These are phyloP conservation scores for Bufo gargarizans DNA, from an alignment of 2,113 vertebrate genomes.

Conservation along the genomic window DNA sequence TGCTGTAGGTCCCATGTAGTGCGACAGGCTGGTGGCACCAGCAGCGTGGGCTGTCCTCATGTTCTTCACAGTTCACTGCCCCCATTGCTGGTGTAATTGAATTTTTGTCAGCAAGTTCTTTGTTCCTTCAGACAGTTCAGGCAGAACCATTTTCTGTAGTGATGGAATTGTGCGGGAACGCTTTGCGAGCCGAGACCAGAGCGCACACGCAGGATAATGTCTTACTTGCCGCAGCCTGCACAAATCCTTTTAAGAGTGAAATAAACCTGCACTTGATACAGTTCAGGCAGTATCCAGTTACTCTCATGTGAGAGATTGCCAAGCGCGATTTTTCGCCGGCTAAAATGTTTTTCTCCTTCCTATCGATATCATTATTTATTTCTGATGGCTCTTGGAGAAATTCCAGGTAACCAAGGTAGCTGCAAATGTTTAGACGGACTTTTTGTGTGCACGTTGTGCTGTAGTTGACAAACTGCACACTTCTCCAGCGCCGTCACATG, in stretches of 20 bases:
- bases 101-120: slow-evolving; percentile 52
- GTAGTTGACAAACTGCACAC: neutral
- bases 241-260: slow-evolving; percentile 18
- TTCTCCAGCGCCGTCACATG: neutral
- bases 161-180: slow-evolving; percentile 14
- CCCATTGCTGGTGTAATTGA: slow-evolving; percentile 49
- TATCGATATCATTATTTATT: neutral
- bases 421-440: neutral
- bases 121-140: slow-evolving; percentile 30
- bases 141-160: slow-evolving; percentile 2
- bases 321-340: slow-evolving; percentile 5
- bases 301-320: neutral
- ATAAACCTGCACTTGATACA: slow-evolving; percentile 28
- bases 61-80: slow-evolving; percentile 44
- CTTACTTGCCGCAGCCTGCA: slow-evolving; percentile 43
- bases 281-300: slow-evolving; percentile 19
- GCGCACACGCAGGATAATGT: neutral
- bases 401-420: neutral
- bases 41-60: slow-evolving; percentile 21
- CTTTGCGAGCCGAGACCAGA: neutral
- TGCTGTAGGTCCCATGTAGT: neutral
- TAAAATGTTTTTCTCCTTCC: neutral
- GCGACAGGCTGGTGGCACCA: no score
- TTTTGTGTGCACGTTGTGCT: neutral
- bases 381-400: neutral